phyloP scores from a whole-genome alignment of 2,888 invertebrate genomes.

The Ecliptopera silaceata region DNA sequence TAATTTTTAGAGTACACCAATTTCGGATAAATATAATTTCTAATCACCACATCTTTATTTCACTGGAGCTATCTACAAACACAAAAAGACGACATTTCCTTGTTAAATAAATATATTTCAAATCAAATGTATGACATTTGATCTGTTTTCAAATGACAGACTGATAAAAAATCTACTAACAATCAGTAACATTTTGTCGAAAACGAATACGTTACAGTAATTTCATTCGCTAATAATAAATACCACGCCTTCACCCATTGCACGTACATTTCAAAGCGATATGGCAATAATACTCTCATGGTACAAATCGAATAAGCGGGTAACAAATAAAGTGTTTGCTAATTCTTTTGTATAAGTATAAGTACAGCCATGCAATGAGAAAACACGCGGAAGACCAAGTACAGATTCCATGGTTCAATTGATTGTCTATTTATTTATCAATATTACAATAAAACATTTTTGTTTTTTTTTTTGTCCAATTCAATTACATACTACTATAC shows the following conservation, averaged over 20 bases:
- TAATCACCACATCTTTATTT: conserved; percentile 59
- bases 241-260: conserved; percentile 62
- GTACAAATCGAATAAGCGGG: conserved; percentile 27
- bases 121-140: conserved; percentile 83
- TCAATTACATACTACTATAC: conserved; percentile 61
- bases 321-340: conserved; percentile 26
- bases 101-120: conserved; percentile 83
- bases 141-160: conserved; percentile 76
- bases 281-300: conserved; percentile 34
- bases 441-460: conserved; percentile 66
- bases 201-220: conserved; percentile 79
- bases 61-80: conserved; percentile 81
- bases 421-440: conserved; percentile 69
- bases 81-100: conserved; percentile 79
- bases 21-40: conserved; percentile 41
- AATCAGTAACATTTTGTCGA: conserved; percentile 80
- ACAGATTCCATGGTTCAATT: conserved; percentile 73
- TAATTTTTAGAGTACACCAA: conserved; percentile 48
- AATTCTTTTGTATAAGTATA: conserved; percentile 31
- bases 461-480: conserved; percentile 66
- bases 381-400: conserved; percentile 51
- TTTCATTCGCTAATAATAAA: conserved; percentile 69
- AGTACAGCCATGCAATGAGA: conserved; percentile 58
- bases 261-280: conserved; percentile 49
- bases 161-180: conserved; percentile 82